Evolutionary conservation across 2,113 vertebrate genomes (phyloP), one percentile per base, ranked within the genome.

Genomic region (Microcebus griseorufus): DNA sequence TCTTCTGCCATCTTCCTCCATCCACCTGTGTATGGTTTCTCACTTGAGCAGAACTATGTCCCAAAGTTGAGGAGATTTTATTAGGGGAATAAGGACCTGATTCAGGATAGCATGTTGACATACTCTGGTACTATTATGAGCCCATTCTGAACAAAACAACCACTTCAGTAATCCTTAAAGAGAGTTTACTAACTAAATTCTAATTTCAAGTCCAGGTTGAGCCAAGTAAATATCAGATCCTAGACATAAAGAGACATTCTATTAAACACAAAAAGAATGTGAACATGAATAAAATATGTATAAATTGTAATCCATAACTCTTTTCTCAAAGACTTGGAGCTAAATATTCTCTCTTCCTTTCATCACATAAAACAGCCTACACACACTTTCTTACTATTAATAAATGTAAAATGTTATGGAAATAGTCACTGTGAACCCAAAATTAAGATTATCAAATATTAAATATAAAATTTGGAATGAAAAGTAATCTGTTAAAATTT

Each of bases 401-500:
- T 55, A 81, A 94, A 42, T 65, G 16, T 93, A 73, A 92, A 84
- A 69, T 73, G 23, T 11, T 85, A 64, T 45, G 1, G 34, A 22
- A 93, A 82, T 60, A 96, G 58, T 95, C 37, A 29, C 53, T 83
- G 2, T 53, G 9, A 42, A 42, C 34, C 37, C 53, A 5, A 95
- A 97, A 94, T 88, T 87, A 84, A 75, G 45, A 69, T 39, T 58
- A 82, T 69, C 27, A 62, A 62, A 23, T 42, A 60, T 42, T 80
- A 76, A 94, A 93, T 64, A 93, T 48, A 29, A 90, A 86, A 65
- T 72, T 89, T 42, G 58, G 14, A 94, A 91, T 73, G 62, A 94
- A 92, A 95, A 76, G 11, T 11, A 82, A 45, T 20, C 9, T 86
- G 34, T 84, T 55, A 60, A 8, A 79, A 84, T 92, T 94, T 81